Base-by-base conservation (phyloP, 2,797 vertebrate genomes). In the Gymnoscopelus microlampas region DNA sequence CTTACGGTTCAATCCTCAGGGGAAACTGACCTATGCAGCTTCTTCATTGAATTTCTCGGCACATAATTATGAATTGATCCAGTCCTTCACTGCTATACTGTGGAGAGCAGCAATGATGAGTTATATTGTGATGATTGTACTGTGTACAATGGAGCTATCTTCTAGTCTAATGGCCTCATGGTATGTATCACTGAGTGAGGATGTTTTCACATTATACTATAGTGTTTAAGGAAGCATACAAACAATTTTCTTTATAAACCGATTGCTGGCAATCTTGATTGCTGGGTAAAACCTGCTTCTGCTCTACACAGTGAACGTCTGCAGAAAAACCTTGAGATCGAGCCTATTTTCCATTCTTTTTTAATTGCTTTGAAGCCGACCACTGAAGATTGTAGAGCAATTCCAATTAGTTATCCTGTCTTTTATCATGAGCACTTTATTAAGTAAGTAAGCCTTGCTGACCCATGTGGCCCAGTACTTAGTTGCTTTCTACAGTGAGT, bases 151-250 rank as follows among this genome's bases (percentile, higher is more conserved):
- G 77, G 55, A 57, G 63, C 80, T 80, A 70, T 68, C 54, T 53
- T 70, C 74, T 53, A 80, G 81, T 70, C 74, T 53, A 80, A 82
- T 70, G 70, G 77, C 62, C 77, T 73, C 60, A 63, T 75, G 68
- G 60, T 76, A 68, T 29, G 58, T 61, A 68, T 65, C 63, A 76
- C 56, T 32, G 60, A 76, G 51, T 72, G 63, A 51, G 53, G 71
- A 60, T 1, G 14, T 78, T 87, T 85, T 63, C 85, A 73, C 61
- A 55, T 77, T 35, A 29, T 29, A 56, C 62, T 76, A 63, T 63
- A 85, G 44, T 69, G 57, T 66, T 5, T 15, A 12, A 77, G 72
- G 74, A 76, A 13, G 5, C 60, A 73, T n/a, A 67, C 66, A 65
- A 73, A 19, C 71, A 61, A 63, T 75, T 67, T 71, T 11, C 60